Conservation (phyloP, 1,140 invertebrate species). For the Cherax destructor region DNA sequence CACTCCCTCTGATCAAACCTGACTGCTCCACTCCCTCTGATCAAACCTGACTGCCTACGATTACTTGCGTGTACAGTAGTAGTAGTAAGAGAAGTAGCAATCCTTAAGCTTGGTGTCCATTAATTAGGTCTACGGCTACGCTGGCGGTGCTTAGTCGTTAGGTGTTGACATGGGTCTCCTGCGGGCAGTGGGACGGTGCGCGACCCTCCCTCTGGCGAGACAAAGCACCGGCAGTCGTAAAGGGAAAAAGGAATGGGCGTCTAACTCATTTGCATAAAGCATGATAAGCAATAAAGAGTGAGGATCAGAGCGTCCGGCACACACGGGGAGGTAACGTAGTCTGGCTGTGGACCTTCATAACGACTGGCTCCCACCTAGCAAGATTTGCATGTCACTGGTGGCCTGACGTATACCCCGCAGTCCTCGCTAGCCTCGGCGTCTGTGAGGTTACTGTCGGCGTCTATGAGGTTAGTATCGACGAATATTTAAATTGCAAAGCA, state of each 20-base stretch:
- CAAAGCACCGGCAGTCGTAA: neutral
- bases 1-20: too few species aligned
- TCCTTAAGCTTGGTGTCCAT: too few species aligned
- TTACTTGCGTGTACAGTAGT: too few species aligned
- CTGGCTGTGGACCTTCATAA: neutral
- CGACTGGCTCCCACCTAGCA: slow-evolving; percentile 7
- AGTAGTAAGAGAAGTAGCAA: too few species aligned
- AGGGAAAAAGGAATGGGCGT: slow-evolving; percentile 30
- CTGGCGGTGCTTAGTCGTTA: too few species aligned
- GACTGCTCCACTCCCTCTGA: too few species aligned
- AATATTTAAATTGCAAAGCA: too few species aligned
- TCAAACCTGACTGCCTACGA: too few species aligned
- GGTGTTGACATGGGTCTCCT: too few species aligned
- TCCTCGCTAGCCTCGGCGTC: neutral
- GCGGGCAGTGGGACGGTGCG: neutral
- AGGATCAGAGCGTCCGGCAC: slow-evolving; percentile 25
- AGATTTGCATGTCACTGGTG: slow-evolving; percentile 31
- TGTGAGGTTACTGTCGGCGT: too few species aligned
- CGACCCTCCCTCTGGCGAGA: neutral
- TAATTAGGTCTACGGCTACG: too few species aligned
- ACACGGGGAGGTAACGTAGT: neutral
- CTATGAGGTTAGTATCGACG: too few species aligned
- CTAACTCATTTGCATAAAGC: slow-evolving; percentile 51
- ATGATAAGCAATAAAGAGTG: slow-evolving; percentile 48
- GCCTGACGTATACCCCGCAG: neutral